These are phyloP conservation scores for Todiramphus chloris DNA, from an alignment of 2,113 vertebrate species.

Conservation along the genomic window DNA sequence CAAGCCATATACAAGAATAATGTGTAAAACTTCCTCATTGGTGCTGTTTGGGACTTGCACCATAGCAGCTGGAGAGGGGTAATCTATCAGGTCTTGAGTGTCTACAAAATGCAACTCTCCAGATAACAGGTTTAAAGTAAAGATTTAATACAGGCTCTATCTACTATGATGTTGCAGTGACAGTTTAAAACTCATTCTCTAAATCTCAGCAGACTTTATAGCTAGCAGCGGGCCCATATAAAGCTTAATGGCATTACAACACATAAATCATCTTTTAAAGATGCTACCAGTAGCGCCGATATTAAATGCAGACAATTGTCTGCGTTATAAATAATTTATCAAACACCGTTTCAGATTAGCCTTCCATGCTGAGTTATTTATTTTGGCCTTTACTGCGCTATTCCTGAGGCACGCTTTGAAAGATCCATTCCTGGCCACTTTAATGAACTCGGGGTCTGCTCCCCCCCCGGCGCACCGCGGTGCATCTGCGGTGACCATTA, in stretches of 20 bases:
- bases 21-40: slow-evolving; percentile 63
- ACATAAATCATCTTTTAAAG: slow-evolving; percentile 99
- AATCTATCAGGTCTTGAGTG: slow-evolving; percentile 89
- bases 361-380: slow-evolving; percentile 86
- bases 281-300: slow-evolving; percentile 89
- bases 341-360: slow-evolving; percentile 85
- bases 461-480: slow-evolving; percentile 81
- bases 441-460: slow-evolving; percentile 87
- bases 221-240: slow-evolving; percentile 90
- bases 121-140: slow-evolving; percentile 90
- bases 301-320: slow-evolving; percentile 97
- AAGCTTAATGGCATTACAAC: slow-evolving; percentile 92
- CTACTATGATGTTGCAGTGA: slow-evolving; percentile 85
- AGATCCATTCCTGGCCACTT: slow-evolving; percentile 88
- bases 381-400: slow-evolving; percentile 86
- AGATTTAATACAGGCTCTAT: slow-evolving; percentile 88
- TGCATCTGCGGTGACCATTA: slow-evolving; percentile 91
- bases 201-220: slow-evolving; percentile 93
- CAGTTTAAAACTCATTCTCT: slow-evolving; percentile 96
- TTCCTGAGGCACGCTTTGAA: slow-evolving; percentile 89
- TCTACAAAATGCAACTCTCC: slow-evolving; percentile 90
- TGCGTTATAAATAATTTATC: slow-evolving; percentile 99
- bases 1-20: slow-evolving; percentile 59
- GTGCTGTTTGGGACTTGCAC: slow-evolving; percentile 62
- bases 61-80: slow-evolving; percentile 68